Base-by-base conservation (phyloP, 1,140 invertebrate species). In the Ceratina australensis region DNA sequence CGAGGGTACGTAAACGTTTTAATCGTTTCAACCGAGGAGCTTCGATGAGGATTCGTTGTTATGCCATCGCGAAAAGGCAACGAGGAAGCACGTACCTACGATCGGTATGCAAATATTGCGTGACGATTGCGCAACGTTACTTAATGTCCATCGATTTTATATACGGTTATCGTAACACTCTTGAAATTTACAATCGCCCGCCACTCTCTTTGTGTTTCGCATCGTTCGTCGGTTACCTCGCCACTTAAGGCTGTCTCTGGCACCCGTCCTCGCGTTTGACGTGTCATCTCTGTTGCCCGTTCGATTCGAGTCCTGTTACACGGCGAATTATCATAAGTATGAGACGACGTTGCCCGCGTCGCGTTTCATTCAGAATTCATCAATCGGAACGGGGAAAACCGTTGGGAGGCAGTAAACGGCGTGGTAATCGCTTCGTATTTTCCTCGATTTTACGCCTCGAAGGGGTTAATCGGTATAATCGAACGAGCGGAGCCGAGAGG, bases 81-180 rank as follows among this genome's bases (percentile, higher is more conserved):
- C 50, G 69, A 18, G 33, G 22, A 16, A 57, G 66, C 56, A 68
- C 52, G 26, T 69, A 4, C 52, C n/a, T 42, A 20, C 59, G 60
- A 78, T 72, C 50, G 67, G 60, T 57, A 72, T 72, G 75, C 50
- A 72, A 78, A 78, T 78, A 56, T 60, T 42, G 56, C 56, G 56
- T 50, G 66, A 60, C 59, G 50, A 5, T 78, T 72, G 50, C 49
- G 60, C 13, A 78, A 78, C 15, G n/a, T 63, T 64, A 28, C 49
- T 72, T 72, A 72, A 71, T 16, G 50, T 64, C 33, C 33, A 15
- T 47, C n/a, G 10, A 50, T 52, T 57, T 52, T 59, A 18, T 47
- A 47, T 69, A 68, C 26, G 63, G 72, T 75, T 75, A 75, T 75
- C 72, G 64, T 59, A 67, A 75, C 63, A 33, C n/a, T n/a, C 47